Conservation (phyloP, 2,113 vertebrate species). For the Phainopepla nitens region DNA sequence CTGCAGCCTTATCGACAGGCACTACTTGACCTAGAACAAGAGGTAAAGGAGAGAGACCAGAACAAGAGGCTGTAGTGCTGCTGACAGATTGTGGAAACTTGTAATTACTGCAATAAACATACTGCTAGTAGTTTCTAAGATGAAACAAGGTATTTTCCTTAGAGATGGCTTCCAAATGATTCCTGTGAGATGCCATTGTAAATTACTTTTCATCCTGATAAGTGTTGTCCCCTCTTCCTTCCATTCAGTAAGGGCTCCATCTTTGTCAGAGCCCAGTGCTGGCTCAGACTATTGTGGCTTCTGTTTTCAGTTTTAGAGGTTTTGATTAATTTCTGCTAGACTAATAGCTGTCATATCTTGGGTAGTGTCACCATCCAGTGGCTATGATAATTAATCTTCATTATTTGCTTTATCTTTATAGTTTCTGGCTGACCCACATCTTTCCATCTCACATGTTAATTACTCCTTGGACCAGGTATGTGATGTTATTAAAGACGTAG, state of each 20-base stretch:
- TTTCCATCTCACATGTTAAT: constrained; percentile 94
- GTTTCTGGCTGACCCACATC: constrained; percentile 95
- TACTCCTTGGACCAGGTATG: constrained; percentile 95
- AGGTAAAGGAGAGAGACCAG: constrained; percentile 73
- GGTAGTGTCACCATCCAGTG: neutral
- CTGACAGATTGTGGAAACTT: neutral
- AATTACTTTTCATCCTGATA: neutral
- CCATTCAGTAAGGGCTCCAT: neutral
- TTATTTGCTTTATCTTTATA: neutral
- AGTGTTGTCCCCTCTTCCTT: neutral
- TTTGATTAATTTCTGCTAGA: neutral
- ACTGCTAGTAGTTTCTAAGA: neutral
- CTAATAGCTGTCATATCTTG: neutral
- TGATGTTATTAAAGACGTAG: neutral
- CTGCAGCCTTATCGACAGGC: constrained; percentile 94
- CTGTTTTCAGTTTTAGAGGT: neutral
- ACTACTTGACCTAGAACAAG: constrained; percentile 92
- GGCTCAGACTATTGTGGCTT: neutral
- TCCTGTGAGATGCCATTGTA: neutral
- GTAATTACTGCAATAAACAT: neutral
- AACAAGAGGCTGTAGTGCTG: neutral
- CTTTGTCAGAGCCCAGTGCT: neutral
- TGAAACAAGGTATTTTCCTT: neutral
- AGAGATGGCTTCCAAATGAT: neutral
- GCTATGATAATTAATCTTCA: neutral